Percentiles rank a stretch among this genome's conserved stretches.
phyloP scores from a whole-genome alignment of 2,113 vertebrate species.

The Plecotus auritus region DNA sequence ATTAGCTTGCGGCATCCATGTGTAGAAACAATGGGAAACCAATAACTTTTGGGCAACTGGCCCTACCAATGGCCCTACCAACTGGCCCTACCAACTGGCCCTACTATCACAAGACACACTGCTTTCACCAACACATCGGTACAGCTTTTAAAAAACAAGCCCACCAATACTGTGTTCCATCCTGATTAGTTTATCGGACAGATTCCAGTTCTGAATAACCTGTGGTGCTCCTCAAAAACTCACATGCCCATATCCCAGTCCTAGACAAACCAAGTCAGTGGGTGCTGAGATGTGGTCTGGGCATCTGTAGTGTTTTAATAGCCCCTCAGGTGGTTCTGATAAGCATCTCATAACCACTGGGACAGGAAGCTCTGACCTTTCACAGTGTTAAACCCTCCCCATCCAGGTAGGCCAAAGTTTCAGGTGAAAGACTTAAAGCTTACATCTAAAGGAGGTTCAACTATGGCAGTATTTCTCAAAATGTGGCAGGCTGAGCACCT shows the following conservation, averaged over 20 bases:
- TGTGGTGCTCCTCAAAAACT: neutral
- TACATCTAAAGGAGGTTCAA: neutral
- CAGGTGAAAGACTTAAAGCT: neutral
- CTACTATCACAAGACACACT: neutral
- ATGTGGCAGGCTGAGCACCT: neutral
- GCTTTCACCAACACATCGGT: neutral
- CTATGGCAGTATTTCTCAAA: neutral
- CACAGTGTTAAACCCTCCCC: neutral
- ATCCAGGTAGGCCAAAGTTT: neutral
- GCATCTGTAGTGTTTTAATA: neutral
- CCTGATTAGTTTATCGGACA: neutral
- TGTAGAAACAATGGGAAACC: neutral
- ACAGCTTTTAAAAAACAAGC: neutral
- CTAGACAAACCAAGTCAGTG: neutral
- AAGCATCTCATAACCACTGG: neutral
- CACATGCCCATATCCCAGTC: neutral
- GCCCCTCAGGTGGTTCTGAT: neutral
- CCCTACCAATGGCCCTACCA: neutral
- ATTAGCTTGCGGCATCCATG: neutral
- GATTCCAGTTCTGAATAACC: neutral
- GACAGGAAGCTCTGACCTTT: neutral
- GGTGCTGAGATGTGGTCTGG: neutral
- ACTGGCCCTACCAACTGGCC: neutral
- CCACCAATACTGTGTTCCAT: neutral
- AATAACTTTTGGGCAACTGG: neutral